These are phyloP conservation scores for Zoroaster sp. DNA, from an alignment of 53 echinoderm and acorn worm genomes.

Conservation along the genomic window DNA sequence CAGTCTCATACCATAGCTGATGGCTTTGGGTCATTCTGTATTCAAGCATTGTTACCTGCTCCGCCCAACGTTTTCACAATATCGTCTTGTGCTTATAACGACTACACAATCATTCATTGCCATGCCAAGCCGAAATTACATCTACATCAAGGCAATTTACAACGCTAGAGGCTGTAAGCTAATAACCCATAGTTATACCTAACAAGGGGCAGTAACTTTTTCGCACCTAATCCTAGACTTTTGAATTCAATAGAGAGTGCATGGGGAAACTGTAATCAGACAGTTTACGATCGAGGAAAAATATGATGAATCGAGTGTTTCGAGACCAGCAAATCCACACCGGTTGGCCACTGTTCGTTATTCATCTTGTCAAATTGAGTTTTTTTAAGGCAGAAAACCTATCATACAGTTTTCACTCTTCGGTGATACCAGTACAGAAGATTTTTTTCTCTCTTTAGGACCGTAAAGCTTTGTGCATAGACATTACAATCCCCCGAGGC, in stretches of 20 bases:
- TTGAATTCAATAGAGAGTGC: neutral
- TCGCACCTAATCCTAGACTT: neutral
- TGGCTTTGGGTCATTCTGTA: too few species aligned
- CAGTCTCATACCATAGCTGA: too few species aligned
- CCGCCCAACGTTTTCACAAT: neutral
- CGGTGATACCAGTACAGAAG: neutral
- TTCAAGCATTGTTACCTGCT: neutral
- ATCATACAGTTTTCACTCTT: neutral
- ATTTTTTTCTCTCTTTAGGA: neutral
- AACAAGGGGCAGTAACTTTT: neutral
- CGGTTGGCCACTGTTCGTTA: neutral
- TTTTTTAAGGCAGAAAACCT: neutral
- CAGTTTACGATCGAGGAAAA: neutral
- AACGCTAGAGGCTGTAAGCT: neutral
- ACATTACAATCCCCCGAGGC: neutral
- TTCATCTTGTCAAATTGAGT: neutral
- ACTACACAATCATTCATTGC: neutral
- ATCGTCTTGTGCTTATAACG: neutral
- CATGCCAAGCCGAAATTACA: neutral
- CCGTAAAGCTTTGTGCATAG: neutral
- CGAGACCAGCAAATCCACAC: neutral
- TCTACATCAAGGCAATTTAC: neutral
- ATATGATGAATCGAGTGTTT: neutral
- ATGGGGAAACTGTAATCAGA: neutral
- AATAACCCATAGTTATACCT: neutral